These are phyloP conservation scores for Okamejei kenojei DNA, from an alignment of 2,797 vertebrate species.

Conservation along the genomic window DNA sequence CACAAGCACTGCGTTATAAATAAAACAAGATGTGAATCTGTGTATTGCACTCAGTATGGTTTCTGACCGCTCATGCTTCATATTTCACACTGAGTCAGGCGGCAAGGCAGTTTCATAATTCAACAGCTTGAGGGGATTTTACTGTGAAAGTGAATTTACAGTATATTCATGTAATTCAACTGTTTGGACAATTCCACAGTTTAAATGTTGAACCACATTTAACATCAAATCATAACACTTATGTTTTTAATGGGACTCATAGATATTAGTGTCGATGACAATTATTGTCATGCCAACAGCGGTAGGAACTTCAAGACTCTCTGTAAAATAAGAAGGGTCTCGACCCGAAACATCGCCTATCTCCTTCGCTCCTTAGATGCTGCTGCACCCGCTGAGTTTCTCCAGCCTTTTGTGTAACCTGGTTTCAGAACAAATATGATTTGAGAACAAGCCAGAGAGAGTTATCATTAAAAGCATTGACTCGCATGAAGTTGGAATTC, in stretches of 20 bases:
- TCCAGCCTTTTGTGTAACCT: too few relatives aligned
- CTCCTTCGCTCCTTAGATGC: too few relatives aligned
- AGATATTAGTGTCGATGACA: neutral
- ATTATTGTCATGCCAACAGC: neutral
- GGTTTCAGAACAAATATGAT: neutral
- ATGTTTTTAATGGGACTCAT: neutral
- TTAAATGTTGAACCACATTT: conserved; percentile 1
- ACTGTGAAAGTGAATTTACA: neutral
- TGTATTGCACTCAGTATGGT: neutral
- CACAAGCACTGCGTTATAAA: conserved; percentile 8
- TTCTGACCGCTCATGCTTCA: conserved; percentile 7
- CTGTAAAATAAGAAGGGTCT: neutral
- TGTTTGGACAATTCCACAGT: neutral
- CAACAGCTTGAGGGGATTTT: conserved; percentile 22
- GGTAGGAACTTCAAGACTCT: neutral
- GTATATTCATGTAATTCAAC: neutral
- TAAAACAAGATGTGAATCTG: conserved; percentile 6
- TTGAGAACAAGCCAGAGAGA: neutral
- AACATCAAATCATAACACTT: neutral
- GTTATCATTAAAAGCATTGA: neutral
- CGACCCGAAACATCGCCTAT: too few relatives aligned
- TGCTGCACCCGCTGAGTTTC: too few relatives aligned
- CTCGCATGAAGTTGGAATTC: neutral
- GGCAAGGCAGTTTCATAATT: conserved; percentile 5
- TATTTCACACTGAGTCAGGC: neutral